These are phyloP conservation scores for Scytalopus superciliaris DNA, from an alignment of 2,113 vertebrate genomes.

Conservation along the genomic window DNA sequence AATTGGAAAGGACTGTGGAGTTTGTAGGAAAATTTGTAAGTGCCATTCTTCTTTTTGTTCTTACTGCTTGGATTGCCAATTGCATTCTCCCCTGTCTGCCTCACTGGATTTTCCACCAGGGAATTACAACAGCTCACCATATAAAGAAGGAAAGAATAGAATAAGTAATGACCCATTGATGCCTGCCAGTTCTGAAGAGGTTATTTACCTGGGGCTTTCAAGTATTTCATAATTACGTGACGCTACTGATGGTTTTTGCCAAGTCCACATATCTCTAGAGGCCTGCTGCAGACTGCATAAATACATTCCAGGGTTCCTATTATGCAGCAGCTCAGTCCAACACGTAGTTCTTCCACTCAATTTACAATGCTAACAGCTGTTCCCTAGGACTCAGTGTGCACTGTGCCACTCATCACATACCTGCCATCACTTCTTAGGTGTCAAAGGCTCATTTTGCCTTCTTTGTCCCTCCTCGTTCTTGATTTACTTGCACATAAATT, in stretches of 20 bases:
- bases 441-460: neutral
- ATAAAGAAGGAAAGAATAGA: conserved; percentile 56
- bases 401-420: neutral
- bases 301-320: conserved; percentile 10
- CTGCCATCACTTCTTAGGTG: conserved; percentile 20
- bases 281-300: conserved; percentile 1
- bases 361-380: neutral
- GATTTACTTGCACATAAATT: neutral
- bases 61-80: conserved; percentile 32
- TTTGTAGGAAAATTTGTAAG: conserved; percentile 47
- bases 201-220: conserved; percentile 64
- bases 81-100: conserved; percentile 34
- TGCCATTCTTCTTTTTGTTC: conserved; percentile 56
- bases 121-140: conserved; percentile 29
- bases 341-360: conserved; percentile 1
- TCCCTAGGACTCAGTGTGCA: neutral
- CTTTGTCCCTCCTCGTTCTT: neutral
- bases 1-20: conserved; percentile 61
- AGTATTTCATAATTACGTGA: conserved; percentile 59
- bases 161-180: conserved; percentile 66
- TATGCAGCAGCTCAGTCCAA: neutral
- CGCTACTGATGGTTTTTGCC: conserved; percentile 38
- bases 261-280: conserved; percentile 43
- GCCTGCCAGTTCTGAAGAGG: conserved; percentile 62
- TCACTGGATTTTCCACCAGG: conserved; percentile 38